Evolutionary conservation across 2,797 vertebrate species (phyloP).

Genomic region (Sebastes itinus): DNA sequence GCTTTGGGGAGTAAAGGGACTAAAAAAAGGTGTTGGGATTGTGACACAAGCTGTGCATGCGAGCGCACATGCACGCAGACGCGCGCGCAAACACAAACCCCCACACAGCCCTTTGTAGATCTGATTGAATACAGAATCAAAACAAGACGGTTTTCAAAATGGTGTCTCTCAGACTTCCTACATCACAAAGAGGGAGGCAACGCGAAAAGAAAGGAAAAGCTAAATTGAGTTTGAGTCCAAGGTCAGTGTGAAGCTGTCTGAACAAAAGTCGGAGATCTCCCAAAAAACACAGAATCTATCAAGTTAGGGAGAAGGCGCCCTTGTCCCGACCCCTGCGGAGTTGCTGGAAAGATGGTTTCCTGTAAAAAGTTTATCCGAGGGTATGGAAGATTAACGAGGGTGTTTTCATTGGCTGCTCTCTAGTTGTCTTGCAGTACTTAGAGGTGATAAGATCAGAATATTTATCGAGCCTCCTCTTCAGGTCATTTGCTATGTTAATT

Average conservation of each 20-base stretch:
- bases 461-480: constrained; percentile 93
- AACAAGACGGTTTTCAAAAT: constrained; percentile 61
- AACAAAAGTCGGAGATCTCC: constrained; percentile 77
- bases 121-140: constrained; percentile 74
- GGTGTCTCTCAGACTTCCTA: constrained; percentile 63
- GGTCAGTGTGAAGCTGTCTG: constrained; percentile 80
- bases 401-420: constrained; percentile 92
- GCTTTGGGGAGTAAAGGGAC: constrained; percentile 59
- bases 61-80: constrained; percentile 12
- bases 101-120: constrained; percentile 64
- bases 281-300: constrained; percentile 78
- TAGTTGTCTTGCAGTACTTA: constrained; percentile 82
- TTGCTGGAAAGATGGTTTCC: constrained; percentile 90
- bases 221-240: constrained; percentile 82
- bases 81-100: constrained; percentile 29
- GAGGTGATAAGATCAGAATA: constrained; percentile 90
- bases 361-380: constrained; percentile 89
- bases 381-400: constrained; percentile 88
- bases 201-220: constrained; percentile 65
- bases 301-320: constrained; percentile 84
- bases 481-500: constrained; percentile 98
- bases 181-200: constrained; percentile 66
- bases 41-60: constrained; percentile 57
- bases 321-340: constrained; percentile 89
- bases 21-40: constrained; percentile 47